phyloP scores from a whole-genome alignment of 2,797 vertebrate species.

The Champsocephalus gunnari region DNA sequence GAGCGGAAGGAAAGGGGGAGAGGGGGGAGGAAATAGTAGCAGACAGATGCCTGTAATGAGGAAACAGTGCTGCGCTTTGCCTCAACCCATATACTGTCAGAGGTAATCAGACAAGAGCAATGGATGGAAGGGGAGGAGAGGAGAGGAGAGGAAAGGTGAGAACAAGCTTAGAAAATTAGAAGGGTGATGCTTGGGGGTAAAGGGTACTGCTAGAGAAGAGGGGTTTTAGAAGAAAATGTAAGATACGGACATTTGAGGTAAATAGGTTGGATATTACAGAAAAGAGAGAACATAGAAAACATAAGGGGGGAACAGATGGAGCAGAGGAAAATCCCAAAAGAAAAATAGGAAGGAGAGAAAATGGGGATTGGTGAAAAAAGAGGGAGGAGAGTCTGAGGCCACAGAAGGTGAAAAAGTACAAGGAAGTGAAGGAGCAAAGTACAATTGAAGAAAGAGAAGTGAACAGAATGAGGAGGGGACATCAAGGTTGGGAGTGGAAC shows the following conservation, averaged over 20 bases:
- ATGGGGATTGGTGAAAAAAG: too few species aligned
- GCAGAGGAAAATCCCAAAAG: too few species aligned
- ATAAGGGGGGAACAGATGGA: too few species aligned
- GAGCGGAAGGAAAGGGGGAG: conserved; percentile 17
- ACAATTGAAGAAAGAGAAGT: neutral
- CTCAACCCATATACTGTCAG: conserved; percentile 73
- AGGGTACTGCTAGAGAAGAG: neutral
- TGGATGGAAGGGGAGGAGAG: conserved; percentile 35
- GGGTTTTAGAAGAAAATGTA: neutral
- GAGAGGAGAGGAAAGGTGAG: conserved; percentile 13
- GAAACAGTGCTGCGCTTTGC: conserved; percentile 67
- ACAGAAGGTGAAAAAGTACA: neutral
- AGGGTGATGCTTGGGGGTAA: too few species aligned
- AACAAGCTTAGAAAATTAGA: neutral
- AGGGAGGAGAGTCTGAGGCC: too few species aligned
- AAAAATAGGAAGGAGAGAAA: too few species aligned
- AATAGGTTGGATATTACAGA: too few species aligned
- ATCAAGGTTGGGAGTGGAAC: conserved; percentile 1
- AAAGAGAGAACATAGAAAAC: too few species aligned
- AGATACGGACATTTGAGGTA: too few species aligned
- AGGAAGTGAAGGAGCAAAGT: neutral
- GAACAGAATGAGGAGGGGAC: neutral
- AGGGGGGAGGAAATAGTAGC: conserved; percentile 61
- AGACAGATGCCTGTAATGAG: conserved; percentile 80
- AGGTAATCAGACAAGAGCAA: conserved; percentile 66